phyloP scores from a whole-genome alignment of 2,113 vertebrate genomes.

The Psammodynastes pulverulentus region DNA sequence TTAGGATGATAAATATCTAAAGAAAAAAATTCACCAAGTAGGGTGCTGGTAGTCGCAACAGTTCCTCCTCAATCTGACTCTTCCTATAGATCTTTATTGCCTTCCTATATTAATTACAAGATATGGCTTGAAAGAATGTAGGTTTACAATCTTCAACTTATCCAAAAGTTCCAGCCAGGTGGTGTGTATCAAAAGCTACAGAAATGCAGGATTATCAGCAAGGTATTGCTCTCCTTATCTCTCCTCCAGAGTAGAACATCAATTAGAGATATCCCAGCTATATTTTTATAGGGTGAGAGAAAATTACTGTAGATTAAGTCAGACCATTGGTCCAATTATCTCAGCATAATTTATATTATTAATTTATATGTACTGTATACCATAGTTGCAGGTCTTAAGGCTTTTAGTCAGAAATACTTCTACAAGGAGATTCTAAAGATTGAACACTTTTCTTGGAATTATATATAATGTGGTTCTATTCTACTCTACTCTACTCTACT shows the following conservation, averaged over 20 bases:
- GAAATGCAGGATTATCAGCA: background rate
- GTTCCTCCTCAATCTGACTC: background rate
- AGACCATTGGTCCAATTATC: background rate
- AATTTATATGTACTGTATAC: too few relatives aligned
- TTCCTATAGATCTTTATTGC: background rate
- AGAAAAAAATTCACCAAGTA: background rate
- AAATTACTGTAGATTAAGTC: background rate
- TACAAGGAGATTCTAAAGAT: too few relatives aligned
- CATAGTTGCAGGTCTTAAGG: too few relatives aligned
- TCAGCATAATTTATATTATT: background rate
- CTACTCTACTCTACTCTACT: too few relatives aligned
- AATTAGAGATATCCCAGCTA: background rate
- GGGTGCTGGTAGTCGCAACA: background rate
- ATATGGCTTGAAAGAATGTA: background rate
- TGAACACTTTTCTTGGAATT: too few relatives aligned
- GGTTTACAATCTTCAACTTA: background rate
- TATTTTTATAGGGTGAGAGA: background rate
- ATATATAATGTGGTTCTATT: too few relatives aligned
- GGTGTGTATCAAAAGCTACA: background rate
- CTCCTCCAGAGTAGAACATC: background rate
- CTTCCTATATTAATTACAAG: background rate
- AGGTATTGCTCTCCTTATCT: background rate
- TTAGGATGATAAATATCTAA: background rate
- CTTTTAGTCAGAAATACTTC: too few relatives aligned
- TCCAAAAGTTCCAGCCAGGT: background rate